phyloP scores from a whole-genome alignment of 1,140 invertebrate species.

The Berghia stephanieae region DNA sequence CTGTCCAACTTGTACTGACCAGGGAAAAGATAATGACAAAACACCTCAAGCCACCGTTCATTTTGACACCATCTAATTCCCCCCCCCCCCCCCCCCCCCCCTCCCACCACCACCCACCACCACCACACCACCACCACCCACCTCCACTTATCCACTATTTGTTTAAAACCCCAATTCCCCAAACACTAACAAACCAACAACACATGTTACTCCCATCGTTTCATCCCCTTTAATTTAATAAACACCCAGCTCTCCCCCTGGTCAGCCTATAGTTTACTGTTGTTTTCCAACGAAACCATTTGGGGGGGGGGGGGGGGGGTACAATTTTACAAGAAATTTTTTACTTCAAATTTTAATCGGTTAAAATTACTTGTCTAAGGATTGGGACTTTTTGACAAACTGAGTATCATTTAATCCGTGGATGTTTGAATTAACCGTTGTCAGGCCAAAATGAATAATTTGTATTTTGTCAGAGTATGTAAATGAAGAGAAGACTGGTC shows the following conservation, averaged over 20 bases:
- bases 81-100: background rate
- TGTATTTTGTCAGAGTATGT: background rate
- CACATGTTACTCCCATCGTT: no score
- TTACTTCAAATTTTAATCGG: background rate
- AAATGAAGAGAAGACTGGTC: background rate
- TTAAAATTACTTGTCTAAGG: background rate
- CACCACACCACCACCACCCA: background rate
- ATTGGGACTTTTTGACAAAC: background rate
- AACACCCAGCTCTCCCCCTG: no score
- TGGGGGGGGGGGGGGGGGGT: background rate
- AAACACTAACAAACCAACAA: no score
- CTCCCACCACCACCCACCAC: background rate
- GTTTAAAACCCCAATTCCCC: no score
- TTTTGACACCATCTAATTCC: background rate
- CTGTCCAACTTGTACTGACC: no score
- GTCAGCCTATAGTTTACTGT: background rate
- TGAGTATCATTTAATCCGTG: background rate
- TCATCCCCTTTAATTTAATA: background rate
- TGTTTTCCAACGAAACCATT: background rate
- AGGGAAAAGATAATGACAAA: background rate
- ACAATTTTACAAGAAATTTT: background rate
- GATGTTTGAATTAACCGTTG: background rate
- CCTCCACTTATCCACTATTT: background rate
- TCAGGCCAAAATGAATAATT: no score
- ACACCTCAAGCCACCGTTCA: background rate